Base-by-base conservation (phyloP, 2,797 vertebrate species). In the Morus bassanus region DNA sequence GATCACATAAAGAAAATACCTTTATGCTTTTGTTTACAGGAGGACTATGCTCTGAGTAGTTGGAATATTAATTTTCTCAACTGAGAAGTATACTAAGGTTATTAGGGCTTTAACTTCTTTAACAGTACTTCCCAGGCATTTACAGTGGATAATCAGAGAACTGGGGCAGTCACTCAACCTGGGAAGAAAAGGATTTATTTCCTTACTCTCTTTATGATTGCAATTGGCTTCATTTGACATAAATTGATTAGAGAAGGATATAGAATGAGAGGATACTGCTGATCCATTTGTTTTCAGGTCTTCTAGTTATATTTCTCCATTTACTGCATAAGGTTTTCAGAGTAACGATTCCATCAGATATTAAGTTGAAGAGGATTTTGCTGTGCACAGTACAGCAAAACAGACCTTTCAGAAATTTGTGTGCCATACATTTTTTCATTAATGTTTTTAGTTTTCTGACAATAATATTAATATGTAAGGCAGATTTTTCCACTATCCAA, bases 371-470 rank as follows among this genome's bases (percentile, higher is more conserved):
- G 69, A 33, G 9, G 57, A 88, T 82, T 89, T 79, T 70, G 25
- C 39, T 81, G 30, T 68, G 45, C 56, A 57, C 17, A 27, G 15
- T 73, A 30, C 68, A 79, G 60, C 63, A 74, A 82, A 94, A 46
- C 39, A 94, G 79, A 45, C 39, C 12, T 63, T 89, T 84, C 23
- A 57, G 87, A 96, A 57, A 91, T 54, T 13, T 11, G 27, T 56
- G 37, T 74, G 19, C 60, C 76, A 30, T 93, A 86, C 80, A 59
- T 74, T 73, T 91, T 93, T 87, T 81, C 45, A 81, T 65, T 70
- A 23, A 50, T 73, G 15, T 59, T 95, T 96, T 96, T 76, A 85
- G 93, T 97, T 54, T 95, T 91, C 50, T 95, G 89, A 88, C 83
- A 93, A 16, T 68, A 65, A 23, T 86, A 85, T 91, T 96, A 96